Evolutionary conservation across 1,140 invertebrate genomes (phyloP), one percentile per base, ranked within the genome.

Genomic region (Lasioglossum baleicum): DNA sequence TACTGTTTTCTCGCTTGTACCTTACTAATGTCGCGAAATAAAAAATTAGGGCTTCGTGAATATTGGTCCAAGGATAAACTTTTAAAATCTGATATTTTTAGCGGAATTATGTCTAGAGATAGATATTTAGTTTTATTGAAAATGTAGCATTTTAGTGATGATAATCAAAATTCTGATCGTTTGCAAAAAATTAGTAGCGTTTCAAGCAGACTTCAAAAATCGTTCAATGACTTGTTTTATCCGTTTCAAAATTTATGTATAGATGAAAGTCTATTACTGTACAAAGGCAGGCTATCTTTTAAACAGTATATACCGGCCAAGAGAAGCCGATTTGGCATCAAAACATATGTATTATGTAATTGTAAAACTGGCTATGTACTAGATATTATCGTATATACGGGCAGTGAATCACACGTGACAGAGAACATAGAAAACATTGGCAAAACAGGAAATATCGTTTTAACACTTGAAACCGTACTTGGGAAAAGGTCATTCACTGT

Each of bases 351-450:
- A 56, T 44, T 89, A 42, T 82, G 80, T 61, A 87, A 90, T 56
- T 84, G 77, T 60, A 65, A 86, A 73, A 90, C 86, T 13, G 85
- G 85, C 10, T 84, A 81, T 67, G 68, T 90, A 26, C 60, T 90
- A 8, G 83, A 85, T 26, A 64, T 76, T 61, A 87, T 88, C 51
- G 64, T 90, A 20, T 90, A 87, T 65, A 85, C 85, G 35, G 85
- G 87, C 35, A 63, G 67, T n/a, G 67, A 71, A 56, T 48, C 71
- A 53, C 44, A 40, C 60, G 20, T 74, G 42, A 53, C 71, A 74
- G 71, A 74, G 44, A 40, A 74, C 60, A 64, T 17, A 20, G 35
- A 22, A 72, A 42, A 72, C 40, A 72, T 61, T 72, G 56, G 42
- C 65, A 76, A 79, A 63, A 75, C 75, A 20, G 75, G 69, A 63